Conservation (phyloP, 2,888 invertebrate genomes). For the Spisula solida region DNA sequence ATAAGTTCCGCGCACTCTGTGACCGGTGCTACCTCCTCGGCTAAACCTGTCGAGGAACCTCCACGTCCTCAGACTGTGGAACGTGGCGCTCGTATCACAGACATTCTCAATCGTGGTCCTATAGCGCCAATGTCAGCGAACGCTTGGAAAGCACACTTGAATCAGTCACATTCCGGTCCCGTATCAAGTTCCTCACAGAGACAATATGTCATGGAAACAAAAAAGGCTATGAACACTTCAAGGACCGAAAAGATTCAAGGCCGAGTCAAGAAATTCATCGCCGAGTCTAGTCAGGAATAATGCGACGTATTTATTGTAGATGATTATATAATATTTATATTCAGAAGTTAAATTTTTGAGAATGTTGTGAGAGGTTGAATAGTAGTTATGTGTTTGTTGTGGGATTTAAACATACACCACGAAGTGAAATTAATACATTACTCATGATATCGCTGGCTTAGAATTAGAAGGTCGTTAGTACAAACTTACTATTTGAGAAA, state of each 20-base stretch:
- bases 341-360: neutral
- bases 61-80: conserved; percentile 23
- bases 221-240: conserved; percentile 68
- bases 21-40: neutral
- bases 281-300: conserved; percentile 33
- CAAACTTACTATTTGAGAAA: too few relatives aligned
- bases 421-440: conserved; percentile 13
- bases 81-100: conserved; percentile 70
- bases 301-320: neutral
- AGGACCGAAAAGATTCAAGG: conserved; percentile 65
- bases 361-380: neutral
- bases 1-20: conserved; percentile 41
- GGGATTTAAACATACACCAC: neutral
- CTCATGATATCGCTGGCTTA: too few relatives aligned
- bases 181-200: conserved; percentile 70
- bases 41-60: conserved; percentile 10
- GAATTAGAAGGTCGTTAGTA: too few relatives aligned
- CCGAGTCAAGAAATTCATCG: conserved; percentile 74
- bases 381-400: neutral
- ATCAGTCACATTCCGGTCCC: conserved; percentile 64
- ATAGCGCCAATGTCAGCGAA: conserved; percentile 76
- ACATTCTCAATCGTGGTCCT: conserved; percentile 76
- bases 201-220: conserved; percentile 71
- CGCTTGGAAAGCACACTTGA: conserved; percentile 78
- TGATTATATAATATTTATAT: neutral